Base-by-base conservation (phyloP, 2,113 vertebrate genomes). In the Apteryx mantelli region DNA sequence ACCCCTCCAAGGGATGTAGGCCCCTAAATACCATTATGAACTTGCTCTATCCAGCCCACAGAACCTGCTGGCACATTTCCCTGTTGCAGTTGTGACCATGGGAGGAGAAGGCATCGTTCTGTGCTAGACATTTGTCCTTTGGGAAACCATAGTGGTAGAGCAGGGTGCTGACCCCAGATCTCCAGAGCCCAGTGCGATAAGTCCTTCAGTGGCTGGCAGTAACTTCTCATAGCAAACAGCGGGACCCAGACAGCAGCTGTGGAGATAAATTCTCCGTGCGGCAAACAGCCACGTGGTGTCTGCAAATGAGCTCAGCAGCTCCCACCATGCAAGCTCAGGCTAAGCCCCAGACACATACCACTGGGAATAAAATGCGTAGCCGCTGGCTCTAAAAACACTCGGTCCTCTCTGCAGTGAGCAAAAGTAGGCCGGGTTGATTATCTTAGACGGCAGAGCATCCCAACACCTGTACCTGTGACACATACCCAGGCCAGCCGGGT, bases 131-230 rank as follows among this genome's bases (percentile, higher is more conserved):
- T 68, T 76, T 46, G 4, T 77, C 53, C 78, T 82, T 50, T 61
- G 86, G 63, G 53, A 79, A 88, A 17, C 32, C 22, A 1, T 3
- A 2, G 4, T 25, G 13, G 7, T 2, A 3, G 53, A 56, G 25
- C 6, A n/a, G 44, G 13, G 17, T 40, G 22, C 5, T 13, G n/a
- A 73, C 9, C 30, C 32, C 46, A n/a, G 46, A 50, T 22, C 46
- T 36, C 32, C 1, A 0, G 16, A 2, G 18, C 7, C 34, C 36
- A 5, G 65, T 9, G 26, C 20, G 26, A 65, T 11, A 74, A 95
- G 40, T 8, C 14, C 22, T 87, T 82, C 0, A 0, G 26, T 3
- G 34, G 8, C 38, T 13, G 22, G 18, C 38, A 8, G 0, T 11
- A 18, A 30, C 32, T 82, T 76, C 52, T 82, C 40, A 52, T 14